Conservation (phyloP, 1,140 invertebrate species). For the Cryptotermes secundus region DNA sequence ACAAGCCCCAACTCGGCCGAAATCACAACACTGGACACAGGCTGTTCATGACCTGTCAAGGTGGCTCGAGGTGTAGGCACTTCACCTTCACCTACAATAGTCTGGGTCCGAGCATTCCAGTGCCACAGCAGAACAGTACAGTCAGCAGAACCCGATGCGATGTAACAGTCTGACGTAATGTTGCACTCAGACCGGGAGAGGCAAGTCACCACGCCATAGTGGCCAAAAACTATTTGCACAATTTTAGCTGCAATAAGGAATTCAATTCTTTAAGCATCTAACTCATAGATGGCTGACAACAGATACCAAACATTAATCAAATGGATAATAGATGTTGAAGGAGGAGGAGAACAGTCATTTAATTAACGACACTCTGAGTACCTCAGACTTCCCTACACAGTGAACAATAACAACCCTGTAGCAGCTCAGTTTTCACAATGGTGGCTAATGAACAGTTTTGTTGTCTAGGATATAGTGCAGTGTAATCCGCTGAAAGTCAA, state of each 20-base stretch:
- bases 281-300: no score
- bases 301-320: no score
- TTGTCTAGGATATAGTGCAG: no score
- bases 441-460: no score
- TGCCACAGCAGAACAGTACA: constrained; percentile 98
- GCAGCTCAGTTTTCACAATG: no score
- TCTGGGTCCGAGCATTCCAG: constrained; percentile 94
- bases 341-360: no score
- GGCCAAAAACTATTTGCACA: constrained; percentile 96
- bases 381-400: no score
- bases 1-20: constrained; percentile 98
- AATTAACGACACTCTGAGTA: no score
- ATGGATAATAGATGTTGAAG: no score
- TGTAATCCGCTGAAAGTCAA: no score
- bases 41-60: constrained; percentile 94
- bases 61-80: constrained; percentile 93
- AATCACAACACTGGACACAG: constrained; percentile 92
- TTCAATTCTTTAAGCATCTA: neutral
- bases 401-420: no score
- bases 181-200: constrained; percentile 95
- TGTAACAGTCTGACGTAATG: constrained; percentile 97
- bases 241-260: constrained; percentile 78
- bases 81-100: constrained; percentile 94
- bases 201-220: constrained; percentile 98
- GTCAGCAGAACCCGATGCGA: constrained; percentile 96